A percentile compares a stretch with the other conserved stretches of the same genome.
Evolutionary conservation across 2,888 invertebrate genomes (phyloP).

Genomic region (Polia nebulosa): DNA sequence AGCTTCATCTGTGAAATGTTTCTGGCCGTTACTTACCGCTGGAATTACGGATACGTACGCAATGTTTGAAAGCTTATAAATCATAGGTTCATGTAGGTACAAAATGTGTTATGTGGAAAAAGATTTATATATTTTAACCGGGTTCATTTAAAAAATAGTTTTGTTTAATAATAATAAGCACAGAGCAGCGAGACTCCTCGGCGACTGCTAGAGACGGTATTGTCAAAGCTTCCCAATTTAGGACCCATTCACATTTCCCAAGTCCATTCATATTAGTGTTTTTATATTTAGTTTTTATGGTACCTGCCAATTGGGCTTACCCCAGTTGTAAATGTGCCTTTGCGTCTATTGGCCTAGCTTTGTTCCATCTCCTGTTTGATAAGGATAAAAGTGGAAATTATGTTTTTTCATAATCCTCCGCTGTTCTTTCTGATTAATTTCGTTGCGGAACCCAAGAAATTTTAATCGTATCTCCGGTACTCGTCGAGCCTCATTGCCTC

Average conservation of each 20-base stretch:
- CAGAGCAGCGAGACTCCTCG: background rate
- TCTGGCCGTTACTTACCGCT: conserved; percentile 27
- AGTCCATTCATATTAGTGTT: too few relatives aligned
- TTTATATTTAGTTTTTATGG: too few relatives aligned
- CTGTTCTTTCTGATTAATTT: too few relatives aligned
- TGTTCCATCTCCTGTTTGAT: too few relatives aligned
- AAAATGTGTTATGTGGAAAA: background rate
- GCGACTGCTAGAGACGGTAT: background rate
- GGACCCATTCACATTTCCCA: background rate
- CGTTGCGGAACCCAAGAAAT: too few relatives aligned
- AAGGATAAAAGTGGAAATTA: too few relatives aligned
- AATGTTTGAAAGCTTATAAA: conserved; percentile 45
- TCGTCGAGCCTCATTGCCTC: too few relatives aligned
- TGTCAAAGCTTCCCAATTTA: background rate
- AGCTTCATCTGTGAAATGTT: conserved; percentile 47
- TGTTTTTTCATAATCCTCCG: too few relatives aligned
- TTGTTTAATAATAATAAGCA: background rate
- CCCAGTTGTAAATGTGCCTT: too few relatives aligned
- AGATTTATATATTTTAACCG: background rate
- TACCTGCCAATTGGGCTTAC: too few relatives aligned
- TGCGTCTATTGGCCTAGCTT: too few relatives aligned
- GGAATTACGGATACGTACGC: conserved; percentile 36
- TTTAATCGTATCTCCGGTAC: too few relatives aligned
- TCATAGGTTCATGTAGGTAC: conserved; percentile 10
- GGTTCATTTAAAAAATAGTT: background rate